Evolutionary conservation across 2,113 vertebrate species (phyloP).

Genomic region (Lophotis ruficrista): DNA sequence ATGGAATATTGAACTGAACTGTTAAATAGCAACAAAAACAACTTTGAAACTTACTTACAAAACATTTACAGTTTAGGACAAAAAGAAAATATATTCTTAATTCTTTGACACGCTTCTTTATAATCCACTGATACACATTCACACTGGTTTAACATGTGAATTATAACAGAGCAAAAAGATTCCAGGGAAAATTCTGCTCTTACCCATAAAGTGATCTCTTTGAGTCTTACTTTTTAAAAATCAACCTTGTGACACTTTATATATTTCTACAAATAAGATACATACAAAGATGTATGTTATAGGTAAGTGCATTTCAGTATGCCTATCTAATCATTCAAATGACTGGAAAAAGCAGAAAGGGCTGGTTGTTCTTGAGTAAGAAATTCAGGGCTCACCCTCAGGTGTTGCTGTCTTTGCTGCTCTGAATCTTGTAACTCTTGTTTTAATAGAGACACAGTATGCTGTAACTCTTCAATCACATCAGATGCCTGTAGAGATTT

Average conservation of each 20-base stretch:
- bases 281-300: too few relatives aligned
- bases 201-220: neutral
- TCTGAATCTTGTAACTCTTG: conserved; percentile 84
- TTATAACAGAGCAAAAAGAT: neutral
- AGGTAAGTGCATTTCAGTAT: neutral
- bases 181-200: neutral
- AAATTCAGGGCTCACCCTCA: conserved; percentile 76
- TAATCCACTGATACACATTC: neutral
- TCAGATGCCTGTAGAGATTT: conserved; percentile 78
- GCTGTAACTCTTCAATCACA: conserved; percentile 81
- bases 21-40: neutral
- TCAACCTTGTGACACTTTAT: neutral
- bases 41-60: neutral
- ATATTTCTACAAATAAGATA: neutral
- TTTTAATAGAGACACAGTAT: conserved; percentile 74
- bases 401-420: conserved; percentile 78
- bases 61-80: neutral
- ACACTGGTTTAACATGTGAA: neutral
- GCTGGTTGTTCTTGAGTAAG: neutral
- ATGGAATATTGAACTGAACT: neutral
- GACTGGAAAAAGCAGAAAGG: neutral
- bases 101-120: neutral
- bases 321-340: neutral
- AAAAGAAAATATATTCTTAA: neutral
- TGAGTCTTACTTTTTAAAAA: neutral